Conservation (phyloP, 2,888 invertebrate genomes). For the Diogma glabrata region DNA sequence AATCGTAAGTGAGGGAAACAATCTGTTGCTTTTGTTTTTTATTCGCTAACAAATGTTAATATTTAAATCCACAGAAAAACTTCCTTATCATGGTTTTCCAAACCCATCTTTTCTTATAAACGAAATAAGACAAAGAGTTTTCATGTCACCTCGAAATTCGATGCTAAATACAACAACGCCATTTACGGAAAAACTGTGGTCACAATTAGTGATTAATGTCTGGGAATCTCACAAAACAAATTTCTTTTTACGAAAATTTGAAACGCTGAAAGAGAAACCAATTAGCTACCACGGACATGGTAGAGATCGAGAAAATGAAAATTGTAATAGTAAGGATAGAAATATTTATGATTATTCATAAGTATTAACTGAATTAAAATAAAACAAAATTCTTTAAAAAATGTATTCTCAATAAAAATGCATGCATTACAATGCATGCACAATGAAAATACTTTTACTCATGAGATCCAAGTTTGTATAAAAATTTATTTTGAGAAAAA, state of each 20-base stretch:
- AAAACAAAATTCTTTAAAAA: no score
- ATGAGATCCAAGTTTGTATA: no score
- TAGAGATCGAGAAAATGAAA: neutral
- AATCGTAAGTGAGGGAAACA: neutral
- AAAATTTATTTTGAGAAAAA: no score
- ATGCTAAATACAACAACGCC: conserved; percentile 23
- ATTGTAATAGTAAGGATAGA: conserved; percentile 15
- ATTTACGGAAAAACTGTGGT: conserved; percentile 28
- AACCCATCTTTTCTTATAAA: conserved; percentile 17
- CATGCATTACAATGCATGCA: no score
- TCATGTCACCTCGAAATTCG: conserved; percentile 27
- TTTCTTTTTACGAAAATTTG: conserved; percentile 27
- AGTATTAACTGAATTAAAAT: no score
- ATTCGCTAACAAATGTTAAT: no score
- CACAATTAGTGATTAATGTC: conserved; percentile 23
- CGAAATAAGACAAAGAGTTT: conserved; percentile 25
- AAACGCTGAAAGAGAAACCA: conserved; percentile 17
- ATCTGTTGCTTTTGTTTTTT: no score
- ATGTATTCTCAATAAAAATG: no score
- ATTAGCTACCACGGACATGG: conserved; percentile 4
- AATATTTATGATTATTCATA: conserved; percentile 10
- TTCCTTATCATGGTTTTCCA: neutral
- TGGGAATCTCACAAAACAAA: conserved; percentile 24
- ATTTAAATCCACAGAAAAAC: no score
- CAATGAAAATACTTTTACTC: no score